A percentile compares a stretch with the other conserved stretches of the same genome.
phyloP scores from a whole-genome alignment of 2,113 vertebrate species.

The Periophthalmus modestus region DNA sequence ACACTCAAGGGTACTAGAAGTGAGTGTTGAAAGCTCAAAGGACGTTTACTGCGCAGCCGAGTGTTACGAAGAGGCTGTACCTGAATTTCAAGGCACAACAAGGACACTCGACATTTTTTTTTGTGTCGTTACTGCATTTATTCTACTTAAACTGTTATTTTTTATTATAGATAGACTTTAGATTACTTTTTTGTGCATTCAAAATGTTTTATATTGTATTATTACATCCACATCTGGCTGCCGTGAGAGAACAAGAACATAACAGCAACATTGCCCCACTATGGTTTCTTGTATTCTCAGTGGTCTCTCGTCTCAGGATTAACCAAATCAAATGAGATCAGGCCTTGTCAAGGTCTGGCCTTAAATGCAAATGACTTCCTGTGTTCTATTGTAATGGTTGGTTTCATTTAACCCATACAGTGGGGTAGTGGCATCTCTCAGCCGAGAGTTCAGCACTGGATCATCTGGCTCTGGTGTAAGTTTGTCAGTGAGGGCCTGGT shows the following conservation, averaged over 20 bases:
- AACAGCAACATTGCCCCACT: not conserved
- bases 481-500: slow-evolving; percentile 89
- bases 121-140: slow-evolving; percentile 4
- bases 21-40: slow-evolving; percentile 20
- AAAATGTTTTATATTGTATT: no score
- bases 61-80: slow-evolving; percentile 15
- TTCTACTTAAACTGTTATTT: slow-evolving; percentile 1
- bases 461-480: slow-evolving; percentile 81
- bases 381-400: not conserved
- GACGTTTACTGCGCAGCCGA: slow-evolving; percentile 16
- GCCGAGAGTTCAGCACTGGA: slow-evolving; percentile 65
- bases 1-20: slow-evolving; percentile 22
- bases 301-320: not conserved
- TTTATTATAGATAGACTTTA: not conserved
- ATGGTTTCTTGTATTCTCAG: not conserved
- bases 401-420: slow-evolving; percentile 62
- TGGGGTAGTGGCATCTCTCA: slow-evolving; percentile 77
- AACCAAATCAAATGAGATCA: not conserved
- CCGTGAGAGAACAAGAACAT: not conserved
- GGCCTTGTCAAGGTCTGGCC: not conserved
- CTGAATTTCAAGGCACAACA: slow-evolving; percentile 37
- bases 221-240: no score
- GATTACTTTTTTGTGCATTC: no score
- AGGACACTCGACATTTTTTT: slow-evolving; percentile 19
- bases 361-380: not conserved